Evolutionary conservation across 2,888 invertebrate genomes (phyloP).

Genomic region (Deilephila elpenor): DNA sequence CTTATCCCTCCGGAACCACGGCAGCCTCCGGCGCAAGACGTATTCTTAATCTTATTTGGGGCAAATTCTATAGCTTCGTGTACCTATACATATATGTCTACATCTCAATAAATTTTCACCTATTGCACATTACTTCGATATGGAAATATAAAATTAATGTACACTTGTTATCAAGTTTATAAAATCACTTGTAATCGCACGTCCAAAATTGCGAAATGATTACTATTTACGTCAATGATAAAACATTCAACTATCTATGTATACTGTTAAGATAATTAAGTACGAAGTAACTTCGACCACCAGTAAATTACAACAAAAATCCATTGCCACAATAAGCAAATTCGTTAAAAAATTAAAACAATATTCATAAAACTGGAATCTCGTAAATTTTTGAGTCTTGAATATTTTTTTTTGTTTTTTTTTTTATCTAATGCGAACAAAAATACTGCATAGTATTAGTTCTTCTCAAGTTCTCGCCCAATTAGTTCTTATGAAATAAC

Average conservation of each 20-base stretch:
- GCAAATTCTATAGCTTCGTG: not conserved
- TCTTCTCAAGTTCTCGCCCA: not conserved
- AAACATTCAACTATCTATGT: not conserved
- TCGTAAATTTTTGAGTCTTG: too few relatives aligned
- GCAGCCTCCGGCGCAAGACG: conserved; percentile 5
- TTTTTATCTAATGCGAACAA: too few relatives aligned
- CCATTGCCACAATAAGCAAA: too few relatives aligned
- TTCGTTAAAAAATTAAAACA: too few relatives aligned
- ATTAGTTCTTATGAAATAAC: conserved; percentile 10
- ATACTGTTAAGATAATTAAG: not conserved
- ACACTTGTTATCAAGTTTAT: not conserved
- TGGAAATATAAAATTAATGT: conserved; percentile 1
- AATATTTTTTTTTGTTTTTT: too few relatives aligned
- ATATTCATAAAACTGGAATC: too few relatives aligned
- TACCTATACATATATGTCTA: not conserved
- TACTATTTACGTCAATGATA: conserved; percentile 19
- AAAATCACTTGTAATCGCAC: conserved; percentile 18
- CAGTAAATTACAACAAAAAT: too few relatives aligned
- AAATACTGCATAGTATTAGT: not conserved
- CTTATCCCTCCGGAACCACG: conserved; percentile 15
- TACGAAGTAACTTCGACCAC: too few relatives aligned
- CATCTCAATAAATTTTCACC: not conserved
- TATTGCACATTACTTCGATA: not conserved
- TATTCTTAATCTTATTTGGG: conserved; percentile 3
- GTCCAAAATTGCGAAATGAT: conserved; percentile 15